phyloP scores from a whole-genome alignment of 2,113 vertebrate species.

The Tautogolabrus adspersus region DNA sequence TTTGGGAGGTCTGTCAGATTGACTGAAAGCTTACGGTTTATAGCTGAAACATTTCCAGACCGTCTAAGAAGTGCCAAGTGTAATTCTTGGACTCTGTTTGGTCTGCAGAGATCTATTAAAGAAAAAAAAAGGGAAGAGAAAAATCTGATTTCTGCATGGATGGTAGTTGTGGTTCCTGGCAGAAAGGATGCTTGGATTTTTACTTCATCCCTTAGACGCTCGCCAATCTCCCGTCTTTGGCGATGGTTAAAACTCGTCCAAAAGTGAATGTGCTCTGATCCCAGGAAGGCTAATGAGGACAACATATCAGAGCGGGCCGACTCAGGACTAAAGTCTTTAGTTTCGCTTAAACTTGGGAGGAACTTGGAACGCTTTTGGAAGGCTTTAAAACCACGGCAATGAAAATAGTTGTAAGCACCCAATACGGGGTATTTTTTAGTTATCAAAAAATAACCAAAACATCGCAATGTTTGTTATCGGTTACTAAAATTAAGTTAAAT shows the following conservation, averaged over 20 bases:
- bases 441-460: no score
- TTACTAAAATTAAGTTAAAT: no score
- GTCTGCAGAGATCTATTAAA: constrained; percentile 46
- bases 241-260: not conserved
- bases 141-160: constrained; percentile 24
- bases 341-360: no score
- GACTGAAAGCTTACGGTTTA: constrained; percentile 49
- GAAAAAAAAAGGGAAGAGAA: constrained; percentile 1
- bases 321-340: not conserved
- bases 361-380: no score
- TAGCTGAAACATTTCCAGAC: constrained; percentile 46
- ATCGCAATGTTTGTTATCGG: no score
- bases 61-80: constrained; percentile 33
- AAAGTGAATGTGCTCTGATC: constrained; percentile 31
- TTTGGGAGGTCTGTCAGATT: constrained; percentile 31
- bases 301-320: not conserved
- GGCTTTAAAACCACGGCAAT: no score
- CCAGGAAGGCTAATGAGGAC: constrained; percentile 13
- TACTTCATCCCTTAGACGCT: constrained; percentile 12
- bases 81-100: constrained; percentile 51
- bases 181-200: constrained; percentile 22
- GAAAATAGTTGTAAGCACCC: no score
- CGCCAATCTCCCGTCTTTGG: constrained; percentile 25
- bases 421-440: no score
- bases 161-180: constrained; percentile 22